Evolutionary conservation across 2,113 vertebrate genomes (phyloP), one percentile per base, ranked within the genome.

Genomic region (Thalassoma bifasciatum): DNA sequence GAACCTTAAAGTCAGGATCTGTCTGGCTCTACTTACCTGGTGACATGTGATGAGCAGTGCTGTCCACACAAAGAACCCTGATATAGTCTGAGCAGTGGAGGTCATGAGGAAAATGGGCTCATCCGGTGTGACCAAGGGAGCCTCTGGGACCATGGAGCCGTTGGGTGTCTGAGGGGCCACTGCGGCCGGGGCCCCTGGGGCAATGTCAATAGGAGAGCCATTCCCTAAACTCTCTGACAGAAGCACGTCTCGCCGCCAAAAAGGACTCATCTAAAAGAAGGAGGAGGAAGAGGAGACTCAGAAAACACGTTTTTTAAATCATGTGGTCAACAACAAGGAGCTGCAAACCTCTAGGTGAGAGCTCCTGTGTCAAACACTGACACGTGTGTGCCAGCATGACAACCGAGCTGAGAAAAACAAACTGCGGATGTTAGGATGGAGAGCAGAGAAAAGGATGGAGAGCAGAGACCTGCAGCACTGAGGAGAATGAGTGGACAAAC

Each of bases 41-140:
- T 98, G 97, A 87, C 97, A 97, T 72, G 97, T 99, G 91, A 98
- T 94, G 36, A 98, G 95, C 77, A 98, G 94, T 56, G 97, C 97
- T 0, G 96, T 97, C 97, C 97, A 99, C 19, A 98, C 97, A 66
- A 99, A 99, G 89, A 98, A 95, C 14, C 97, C 97, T 1, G 97
- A 98, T 89, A 98, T 95, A 42, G 95, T 96, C 84, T 98, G 96
- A 47, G 97, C 96, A 1, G 96, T 95, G 0, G 95, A 94, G 30
- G 96, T 98, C 97, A 98, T 98, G 77, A 99, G 96, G 84, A 99
- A 98, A 88, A 96, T 84, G 0, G 96, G 96, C 82, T 96, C 92
- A 40, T 96, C 96, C 64, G 94, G 87, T 60, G 92, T 94, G 0
- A 95, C 94, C 79, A 96, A 89, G 22, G 94, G 94, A 37, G 94